Evolutionary conservation across 64 coral and sea anemone species (phyloP), one percentile per base, ranked within the genome.

Genomic region (Dendrophyllia cribrosa): DNA sequence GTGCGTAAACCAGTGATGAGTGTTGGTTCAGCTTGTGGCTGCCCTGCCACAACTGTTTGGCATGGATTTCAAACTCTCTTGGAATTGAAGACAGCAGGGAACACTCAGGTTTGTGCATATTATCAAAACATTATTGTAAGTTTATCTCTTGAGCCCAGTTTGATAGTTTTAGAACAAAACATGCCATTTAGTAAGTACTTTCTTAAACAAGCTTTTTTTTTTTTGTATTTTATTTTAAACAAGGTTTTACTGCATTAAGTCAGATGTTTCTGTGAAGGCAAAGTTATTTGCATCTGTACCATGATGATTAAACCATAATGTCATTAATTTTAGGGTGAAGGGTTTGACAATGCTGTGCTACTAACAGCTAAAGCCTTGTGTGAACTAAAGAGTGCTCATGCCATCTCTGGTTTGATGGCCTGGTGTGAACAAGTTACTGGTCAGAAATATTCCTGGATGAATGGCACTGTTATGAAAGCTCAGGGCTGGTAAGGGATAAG

Each of bases 351-450:
- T 1, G 80, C 89, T 70, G 85, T 95, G 56, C 70, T 87, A 45
- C 85, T 87, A 6, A 84, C 96, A 43, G 95, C 94, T 14, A 82
- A 99, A 91, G 97, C 97, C 26, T 86, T 99, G 20, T 99, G 97
- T 90, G 88, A 96, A 78, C 79, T 99, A 5, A 99, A 94, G 62
- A 96, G 88, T 94, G 16, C 94, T n/a, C 89, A 99, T 58, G 97
- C 97, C 43, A 66, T 99, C 14, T 51, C 75, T 21, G 97, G 97
- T 52, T 87, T 99, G 59, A 93, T 76, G 87, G 79, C 88, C 44
- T 99, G 94, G 97, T 95, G 94, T 77, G 88, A 92, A 59, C 93
- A 88, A 62, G 60, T 89, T 9, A 73, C 86, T 85, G 94, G 89
- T 53, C 94, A 91, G 51, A 91, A 84, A 17, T 92, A 91, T 44